Evolutionary conservation across 2,113 vertebrate genomes (phyloP), one percentile per base, ranked within the genome.

Genomic region (Scomber scombrus): DNA sequence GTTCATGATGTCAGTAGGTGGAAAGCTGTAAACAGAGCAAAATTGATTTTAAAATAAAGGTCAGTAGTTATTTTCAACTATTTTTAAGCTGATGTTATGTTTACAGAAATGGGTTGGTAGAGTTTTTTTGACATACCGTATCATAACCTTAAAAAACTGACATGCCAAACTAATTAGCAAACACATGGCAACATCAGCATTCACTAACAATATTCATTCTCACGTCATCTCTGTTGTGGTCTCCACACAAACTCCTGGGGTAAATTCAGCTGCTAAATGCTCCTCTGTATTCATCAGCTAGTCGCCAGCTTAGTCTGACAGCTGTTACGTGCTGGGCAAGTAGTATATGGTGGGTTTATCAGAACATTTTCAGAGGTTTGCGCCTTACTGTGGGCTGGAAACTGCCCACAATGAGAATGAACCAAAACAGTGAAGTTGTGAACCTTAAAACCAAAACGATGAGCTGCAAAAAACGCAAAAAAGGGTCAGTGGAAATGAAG

Each of bases 1-100:
- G 21, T 50, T 73, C 13, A 15, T 19, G 14, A 55, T 81, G 46
- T 77, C 14, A 78, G 40, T 34, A 58, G 47, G 18, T 66, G 34
- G 18, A 76, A 74, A 71, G 55, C n/a, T 50, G 21, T 18, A 26
- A 62, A 45, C 34, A 40, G 34, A n/a, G 60, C 40, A 45, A 45
- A 12, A 13, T 14, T 6, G 34, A 40, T 26, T 26, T 2, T 40
- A 40, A 40, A 40, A 40, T n/a, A 40, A 40, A 9, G 34, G 7
- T 9, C 34, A 40, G 34, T 40, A 40, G 34, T 40, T 40, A 9
- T 40, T 7, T 40, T 40, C 0, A 16, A 16, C 55, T 23, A 1
- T 16, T 31, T 13, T 11, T 11, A 50, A 12, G 2, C 5, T 10
- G 16, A 10, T 10, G 11, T n/a, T 9, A 16, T 52, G 43, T 65